Conservation (phyloP, 2,797 vertebrate species). For the Anisognathus igniventris region DNA sequence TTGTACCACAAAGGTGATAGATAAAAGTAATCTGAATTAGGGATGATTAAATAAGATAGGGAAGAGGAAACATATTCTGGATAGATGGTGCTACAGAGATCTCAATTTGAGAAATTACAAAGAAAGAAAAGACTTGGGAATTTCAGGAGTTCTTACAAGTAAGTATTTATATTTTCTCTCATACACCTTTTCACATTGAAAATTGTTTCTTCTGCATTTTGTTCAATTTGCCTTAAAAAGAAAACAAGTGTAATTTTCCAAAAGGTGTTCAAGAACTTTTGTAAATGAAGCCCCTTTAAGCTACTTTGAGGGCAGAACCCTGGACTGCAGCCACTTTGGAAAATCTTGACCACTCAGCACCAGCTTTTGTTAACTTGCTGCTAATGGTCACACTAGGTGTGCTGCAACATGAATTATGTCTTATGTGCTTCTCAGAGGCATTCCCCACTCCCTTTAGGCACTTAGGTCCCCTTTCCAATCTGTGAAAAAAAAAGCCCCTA, state of each 20-base stretch:
- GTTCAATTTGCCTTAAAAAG: neutral
- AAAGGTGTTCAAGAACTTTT: neutral
- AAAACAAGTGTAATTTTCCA: neutral
- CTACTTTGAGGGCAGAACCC: neutral
- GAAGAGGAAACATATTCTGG: neutral
- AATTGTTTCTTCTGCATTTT: neutral
- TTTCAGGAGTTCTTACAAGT: neutral
- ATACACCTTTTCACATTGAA: neutral
- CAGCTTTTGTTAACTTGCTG: neutral
- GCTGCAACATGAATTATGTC: neutral
- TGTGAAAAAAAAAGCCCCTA: fast-evolving
- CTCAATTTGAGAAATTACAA: neutral
- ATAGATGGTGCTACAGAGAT: neutral
- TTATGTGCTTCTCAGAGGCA: neutral
- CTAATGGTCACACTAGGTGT: neutral
- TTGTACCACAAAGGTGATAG: neutral
- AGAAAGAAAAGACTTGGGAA: neutral
- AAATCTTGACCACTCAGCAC: neutral
- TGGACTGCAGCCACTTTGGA: neutral
- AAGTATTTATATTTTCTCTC: neutral
- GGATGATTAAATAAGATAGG: neutral
- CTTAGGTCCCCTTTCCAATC: neutral
- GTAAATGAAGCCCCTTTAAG: neutral
- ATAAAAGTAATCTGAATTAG: neutral
- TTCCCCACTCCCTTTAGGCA: neutral